Base-by-base conservation (phyloP, 2,797 vertebrate genomes). In the Eulemur mongoz region DNA sequence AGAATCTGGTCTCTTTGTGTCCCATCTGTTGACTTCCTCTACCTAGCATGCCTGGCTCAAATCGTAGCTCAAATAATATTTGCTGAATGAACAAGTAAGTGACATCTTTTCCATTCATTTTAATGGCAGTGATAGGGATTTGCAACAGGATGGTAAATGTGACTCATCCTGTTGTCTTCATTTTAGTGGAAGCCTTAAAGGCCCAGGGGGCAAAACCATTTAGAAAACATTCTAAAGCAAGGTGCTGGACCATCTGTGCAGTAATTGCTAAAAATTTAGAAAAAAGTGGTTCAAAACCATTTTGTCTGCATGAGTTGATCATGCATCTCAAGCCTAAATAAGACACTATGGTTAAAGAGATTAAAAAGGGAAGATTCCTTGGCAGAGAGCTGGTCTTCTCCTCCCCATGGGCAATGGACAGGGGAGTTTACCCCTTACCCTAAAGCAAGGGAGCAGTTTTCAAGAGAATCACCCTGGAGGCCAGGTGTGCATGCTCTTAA, bases 381-480 rank as follows among this genome's bases (percentile, higher is more conserved):
- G 50, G 82, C n/a, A 13, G 50, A 48, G 22, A 78, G 8, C 20
- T 6, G 1, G 32, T 40, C 27, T 72, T 65, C 82, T 52, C 73
- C 54, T 35, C 10, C 57, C 57, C 27, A 4, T 0, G 2, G 52
- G 22, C 18, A 57, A 25, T 23, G 2, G n/a, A 50, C 12, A 0
- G 22, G 22, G 30, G 35, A 11, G 50, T 22, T 80, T 14, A 9
- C 30, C 18, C 4, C 23, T 72, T 30, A 10, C 43, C 15, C 30
- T 40, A 35, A 1, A 69, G 59, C 50, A 65, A 27, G n/a, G 61
- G 7, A 65, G n/a, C 2, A 1, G 3, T 63, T 32, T 59, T 57
- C 52, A 20, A 35, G 69, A 78, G 43, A 15, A 30, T 83, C 5
- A 9, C 12, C 18, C 59, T 9, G 48, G 20, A 54, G 18, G 30